phyloP scores from a whole-genome alignment of 1,140 invertebrate species.

The Neodiprion fabricii region DNA sequence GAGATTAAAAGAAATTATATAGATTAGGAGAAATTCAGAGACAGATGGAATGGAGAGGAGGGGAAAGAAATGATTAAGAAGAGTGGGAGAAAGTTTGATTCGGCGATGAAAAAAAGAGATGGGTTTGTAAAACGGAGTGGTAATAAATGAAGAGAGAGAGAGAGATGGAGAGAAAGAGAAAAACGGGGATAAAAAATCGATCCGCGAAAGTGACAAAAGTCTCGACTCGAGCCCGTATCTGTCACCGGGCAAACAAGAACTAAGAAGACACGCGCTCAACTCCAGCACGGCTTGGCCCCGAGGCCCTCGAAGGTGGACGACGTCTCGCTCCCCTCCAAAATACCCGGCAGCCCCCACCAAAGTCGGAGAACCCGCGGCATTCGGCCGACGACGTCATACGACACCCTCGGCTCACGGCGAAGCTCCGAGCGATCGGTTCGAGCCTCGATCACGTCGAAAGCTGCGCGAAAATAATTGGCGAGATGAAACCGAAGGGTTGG shows the following conservation, averaged over 20 bases:
- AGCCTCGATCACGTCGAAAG: too few relatives aligned
- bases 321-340: slow-evolving; percentile 25
- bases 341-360: neutral
- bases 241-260: slow-evolving; percentile 46
- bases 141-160: neutral
- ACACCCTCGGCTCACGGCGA: neutral
- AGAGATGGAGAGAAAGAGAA: neutral
- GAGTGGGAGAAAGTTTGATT: too few relatives aligned
- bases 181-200: neutral
- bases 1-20: slow-evolving; percentile 15
- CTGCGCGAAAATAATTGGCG: too few relatives aligned
- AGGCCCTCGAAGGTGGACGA: slow-evolving; percentile 46
- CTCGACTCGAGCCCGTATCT: slow-evolving; percentile 35
- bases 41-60: too few relatives aligned
- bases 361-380: slow-evolving; percentile 30
- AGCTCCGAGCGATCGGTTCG: too few relatives aligned
- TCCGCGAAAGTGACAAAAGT: neutral
- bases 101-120: too few relatives aligned
- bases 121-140: too few relatives aligned
- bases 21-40: neutral
- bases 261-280: slow-evolving; percentile 38
- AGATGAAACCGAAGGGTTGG: too few relatives aligned
- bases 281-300: slow-evolving; percentile 28
- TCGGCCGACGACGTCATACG: slow-evolving; percentile 13
- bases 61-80: too few relatives aligned